Evolutionary conservation across 2,113 vertebrate genomes (phyloP).

Genomic region (Epinephelus moara): DNA sequence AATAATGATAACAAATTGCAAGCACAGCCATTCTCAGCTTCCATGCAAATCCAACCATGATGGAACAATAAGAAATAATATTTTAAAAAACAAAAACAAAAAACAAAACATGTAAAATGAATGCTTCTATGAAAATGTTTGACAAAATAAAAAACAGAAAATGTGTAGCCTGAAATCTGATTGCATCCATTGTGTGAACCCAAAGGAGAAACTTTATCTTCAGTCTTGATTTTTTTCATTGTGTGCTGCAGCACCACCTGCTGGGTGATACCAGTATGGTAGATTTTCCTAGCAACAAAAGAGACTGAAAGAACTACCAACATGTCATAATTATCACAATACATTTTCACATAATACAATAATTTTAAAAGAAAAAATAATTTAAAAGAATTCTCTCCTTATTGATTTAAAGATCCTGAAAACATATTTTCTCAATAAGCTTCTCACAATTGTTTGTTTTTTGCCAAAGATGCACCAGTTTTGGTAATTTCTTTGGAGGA

Average conservation of each 20-base stretch:
- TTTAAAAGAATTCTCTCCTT: too few species aligned
- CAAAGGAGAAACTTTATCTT: background rate
- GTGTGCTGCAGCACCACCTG: constrained; percentile 44
- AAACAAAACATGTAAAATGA: constrained; percentile 60
- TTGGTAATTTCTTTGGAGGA: too few species aligned
- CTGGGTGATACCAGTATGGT: background rate
- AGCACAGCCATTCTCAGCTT: too few species aligned
- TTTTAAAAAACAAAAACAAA: background rate
- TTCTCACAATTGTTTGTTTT: too few species aligned
- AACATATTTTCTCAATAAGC: too few species aligned
- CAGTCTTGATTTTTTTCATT: background rate
- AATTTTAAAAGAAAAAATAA: too few species aligned
- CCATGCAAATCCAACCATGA: background rate
- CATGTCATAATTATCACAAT: too few species aligned
- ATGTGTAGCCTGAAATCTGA: background rate
- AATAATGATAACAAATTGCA: too few species aligned
- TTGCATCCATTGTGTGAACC: background rate
- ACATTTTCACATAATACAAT: too few species aligned
- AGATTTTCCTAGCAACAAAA: background rate
- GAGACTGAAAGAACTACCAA: background rate
- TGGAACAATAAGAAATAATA: background rate
- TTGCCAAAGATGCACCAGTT: too few species aligned
- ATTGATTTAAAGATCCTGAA: too few species aligned
- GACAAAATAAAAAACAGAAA: constrained; percentile 53
- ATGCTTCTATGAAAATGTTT: constrained; percentile 62